These are phyloP conservation scores for Myrmophylax atrothorax DNA, from an alignment of 2,113 vertebrate genomes.

Conservation along the genomic window DNA sequence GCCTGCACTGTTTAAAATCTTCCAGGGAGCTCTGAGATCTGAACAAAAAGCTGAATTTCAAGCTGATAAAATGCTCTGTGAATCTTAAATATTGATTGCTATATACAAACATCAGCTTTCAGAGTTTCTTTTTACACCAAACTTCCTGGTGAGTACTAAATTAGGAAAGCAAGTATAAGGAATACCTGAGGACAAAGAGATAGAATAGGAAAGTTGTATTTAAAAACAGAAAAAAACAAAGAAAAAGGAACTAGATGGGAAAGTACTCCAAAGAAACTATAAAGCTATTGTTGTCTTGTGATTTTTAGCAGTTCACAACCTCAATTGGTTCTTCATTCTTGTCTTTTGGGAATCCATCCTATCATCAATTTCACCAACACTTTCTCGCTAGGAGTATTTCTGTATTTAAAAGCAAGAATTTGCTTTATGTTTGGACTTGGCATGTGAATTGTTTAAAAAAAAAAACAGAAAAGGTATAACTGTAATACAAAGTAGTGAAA, in stretches of 20 bases:
- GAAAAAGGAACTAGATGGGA: neutral
- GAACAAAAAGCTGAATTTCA: conserved; percentile 19
- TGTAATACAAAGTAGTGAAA: neutral
- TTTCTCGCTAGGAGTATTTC: conserved; percentile 38
- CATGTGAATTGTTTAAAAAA: conserved; percentile 16
- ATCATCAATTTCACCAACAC: neutral
- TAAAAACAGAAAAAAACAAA: neutral
- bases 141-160: neutral
- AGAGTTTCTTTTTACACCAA: neutral
- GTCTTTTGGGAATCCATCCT: neutral
- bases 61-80: neutral
- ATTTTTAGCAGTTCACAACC: conserved; percentile 16
- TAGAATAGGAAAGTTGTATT: neutral
- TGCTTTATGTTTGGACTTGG: conserved; percentile 29
- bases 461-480: neutral
- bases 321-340: neutral
- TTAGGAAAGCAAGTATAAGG: neutral
- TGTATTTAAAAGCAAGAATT: neutral
- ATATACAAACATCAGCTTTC: neutral
- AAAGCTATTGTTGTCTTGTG: neutral
- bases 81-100: neutral
- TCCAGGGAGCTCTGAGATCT: neutral
- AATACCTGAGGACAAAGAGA: neutral
- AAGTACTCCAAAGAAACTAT: neutral
- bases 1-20: neutral